Base-by-base conservation (phyloP, 2,888 invertebrate genomes). In the Hirudinaria manillensis region DNA sequence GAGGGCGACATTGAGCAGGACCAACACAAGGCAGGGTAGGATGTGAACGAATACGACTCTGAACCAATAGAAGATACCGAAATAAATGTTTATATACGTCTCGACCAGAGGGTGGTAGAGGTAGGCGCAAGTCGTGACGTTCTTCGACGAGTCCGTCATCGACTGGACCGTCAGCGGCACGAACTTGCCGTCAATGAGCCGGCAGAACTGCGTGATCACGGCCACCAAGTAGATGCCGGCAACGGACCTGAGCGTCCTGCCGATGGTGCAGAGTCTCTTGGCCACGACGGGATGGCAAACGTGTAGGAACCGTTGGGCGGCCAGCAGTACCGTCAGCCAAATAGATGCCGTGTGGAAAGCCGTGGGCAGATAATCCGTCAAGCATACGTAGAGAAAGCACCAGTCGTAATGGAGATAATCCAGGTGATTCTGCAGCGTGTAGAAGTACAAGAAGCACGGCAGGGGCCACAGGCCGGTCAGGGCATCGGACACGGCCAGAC, bases 401-500 rank as follows among this genome's bases (percentile, higher is more conserved):
- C 90, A 78, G 89, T 88, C 13, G 89, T 89, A 3, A 91, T 93
- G 82, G 89, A 90, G 81, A 91, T 86, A 10, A 91, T 93, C 92
- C 85, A 90, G 90, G 83, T 93, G 92, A 85, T 93, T 91, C 38
- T 92, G 92, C 80, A 94, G 90, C 0, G 93, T 93, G 87, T 93
- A 94, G 90, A 93, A 92, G 84, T 94, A 93, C 86, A 94, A 90
- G 70, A 94, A 90, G 82, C 94, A 89, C 1, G 85, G 85, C n/a
- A 84, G 78, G 7, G 85, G 84, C 75, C 82, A 81, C 0, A 85
- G 78, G 0, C 85, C 90, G 0, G 95, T 96, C 85, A 94, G 90
- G 90, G 94, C 91, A 86, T 96, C 96, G 80, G 93, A 93, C 4
- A 96, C 88, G 0, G 96, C 95, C 94, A 96, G 96, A n/a, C 92